Evolutionary conservation across 2,113 vertebrate genomes (phyloP).

Genomic region (Hucho hucho): DNA sequence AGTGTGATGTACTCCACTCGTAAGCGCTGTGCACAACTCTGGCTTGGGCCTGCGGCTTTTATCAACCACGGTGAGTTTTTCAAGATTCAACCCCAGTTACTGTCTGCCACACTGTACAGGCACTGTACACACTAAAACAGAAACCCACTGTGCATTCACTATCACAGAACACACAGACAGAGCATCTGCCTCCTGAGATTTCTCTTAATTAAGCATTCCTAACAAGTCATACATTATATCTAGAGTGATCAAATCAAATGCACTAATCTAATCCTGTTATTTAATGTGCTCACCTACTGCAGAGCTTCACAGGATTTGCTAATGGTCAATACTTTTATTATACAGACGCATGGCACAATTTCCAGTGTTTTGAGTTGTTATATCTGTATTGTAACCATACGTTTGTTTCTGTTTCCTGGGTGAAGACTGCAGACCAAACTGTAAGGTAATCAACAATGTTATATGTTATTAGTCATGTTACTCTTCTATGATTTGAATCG

Average conservation of each 20-base stretch:
- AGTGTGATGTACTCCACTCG: conserved; percentile 94
- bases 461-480: neutral
- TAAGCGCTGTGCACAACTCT: conserved; percentile 88
- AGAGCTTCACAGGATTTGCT: neutral
- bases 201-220: neutral
- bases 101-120: neutral
- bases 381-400: neutral
- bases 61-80: conserved; percentile 87
- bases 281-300: neutral
- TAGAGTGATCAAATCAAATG: no score
- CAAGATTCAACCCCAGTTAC: conserved; percentile 1
- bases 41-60: conserved; percentile 90
- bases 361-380: neutral
- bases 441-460: conserved; percentile 78
- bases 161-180: neutral
- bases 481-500: neutral
- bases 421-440: conserved; percentile 90
- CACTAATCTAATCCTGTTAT: neutral
- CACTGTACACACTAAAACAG: neutral
- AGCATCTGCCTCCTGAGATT: conserved; percentile 6
- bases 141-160: neutral
- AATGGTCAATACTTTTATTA: neutral
- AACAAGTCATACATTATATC: neutral
- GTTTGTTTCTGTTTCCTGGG: conserved; percentile 8
- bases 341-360: neutral